Percentiles rank a stretch among this genome's conserved stretches.
phyloP scores from a whole-genome alignment of 1,140 invertebrate species.

The Drosophila azteca region DNA sequence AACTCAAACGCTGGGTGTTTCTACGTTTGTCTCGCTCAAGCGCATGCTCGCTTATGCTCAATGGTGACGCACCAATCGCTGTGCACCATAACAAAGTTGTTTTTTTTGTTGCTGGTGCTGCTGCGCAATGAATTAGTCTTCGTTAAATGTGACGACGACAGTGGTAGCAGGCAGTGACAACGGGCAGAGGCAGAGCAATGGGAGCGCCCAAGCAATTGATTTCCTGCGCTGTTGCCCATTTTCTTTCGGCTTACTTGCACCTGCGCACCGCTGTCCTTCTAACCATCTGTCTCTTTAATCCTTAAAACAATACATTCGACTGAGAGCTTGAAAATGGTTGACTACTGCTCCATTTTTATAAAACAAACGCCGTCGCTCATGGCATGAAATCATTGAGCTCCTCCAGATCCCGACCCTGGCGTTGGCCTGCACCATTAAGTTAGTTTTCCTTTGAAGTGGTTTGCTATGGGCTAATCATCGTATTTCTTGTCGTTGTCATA shows the following conservation, averaged over 20 bases:
- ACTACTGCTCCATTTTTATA: slow-evolving; percentile 14
- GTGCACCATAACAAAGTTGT: slow-evolving; percentile 63
- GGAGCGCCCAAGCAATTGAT: background rate
- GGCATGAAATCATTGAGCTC: slow-evolving; percentile 43
- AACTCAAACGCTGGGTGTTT: slow-evolving; percentile 13
- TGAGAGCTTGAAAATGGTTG: slow-evolving; percentile 60
- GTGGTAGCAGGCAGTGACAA: background rate
- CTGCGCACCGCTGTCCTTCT: slow-evolving; percentile 32
- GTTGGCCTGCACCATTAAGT: slow-evolving; percentile 2
- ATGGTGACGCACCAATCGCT: slow-evolving; percentile 44
- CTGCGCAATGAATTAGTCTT: slow-evolving; percentile 80
- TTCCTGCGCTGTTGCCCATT: slow-evolving; percentile 65
- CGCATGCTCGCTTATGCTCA: background rate
- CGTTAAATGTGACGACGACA: slow-evolving; percentile 74
- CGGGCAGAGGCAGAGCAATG: background rate
- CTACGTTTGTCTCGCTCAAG: slow-evolving; percentile 48
- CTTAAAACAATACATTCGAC: slow-evolving; percentile 53
- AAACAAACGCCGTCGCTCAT: slow-evolving; percentile 19
- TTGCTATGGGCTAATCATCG: slow-evolving; percentile 11
- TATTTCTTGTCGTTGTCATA: slow-evolving; percentile 44
- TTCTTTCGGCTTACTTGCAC: slow-evolving; percentile 51
- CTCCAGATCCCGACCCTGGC: slow-evolving; percentile 9
- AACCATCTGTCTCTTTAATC: background rate
- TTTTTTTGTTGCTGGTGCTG: slow-evolving; percentile 45
- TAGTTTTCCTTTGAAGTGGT: slow-evolving; percentile 2